Percentiles rank a stretch among this genome's conserved stretches.
Conservation (phyloP, 2,113 vertebrate species). For the Ellobius talpinus region DNA sequence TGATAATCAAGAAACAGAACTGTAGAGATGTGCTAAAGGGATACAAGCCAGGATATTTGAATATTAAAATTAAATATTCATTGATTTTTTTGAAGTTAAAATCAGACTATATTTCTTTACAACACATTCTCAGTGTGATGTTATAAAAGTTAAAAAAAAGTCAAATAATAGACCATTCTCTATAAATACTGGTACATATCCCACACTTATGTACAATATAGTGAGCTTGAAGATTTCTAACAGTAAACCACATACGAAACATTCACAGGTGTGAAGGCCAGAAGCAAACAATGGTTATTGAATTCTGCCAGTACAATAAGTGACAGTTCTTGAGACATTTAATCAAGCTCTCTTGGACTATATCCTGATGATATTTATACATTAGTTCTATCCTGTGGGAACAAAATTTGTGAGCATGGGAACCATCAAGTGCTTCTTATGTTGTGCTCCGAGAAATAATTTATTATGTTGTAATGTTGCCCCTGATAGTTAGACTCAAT, state of each 20-base stretch:
- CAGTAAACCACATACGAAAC: background rate
- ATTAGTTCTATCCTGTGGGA: background rate
- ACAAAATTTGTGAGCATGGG: background rate
- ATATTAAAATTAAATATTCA: background rate
- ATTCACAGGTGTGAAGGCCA: background rate
- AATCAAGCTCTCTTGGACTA: background rate
- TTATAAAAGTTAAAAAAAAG: background rate
- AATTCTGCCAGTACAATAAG: background rate
- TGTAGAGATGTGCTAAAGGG: background rate
- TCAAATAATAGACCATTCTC: background rate
- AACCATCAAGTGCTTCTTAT: background rate
- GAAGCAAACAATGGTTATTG: background rate
- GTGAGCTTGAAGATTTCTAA: background rate
- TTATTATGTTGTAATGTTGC: background rate
- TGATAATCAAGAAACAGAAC: background rate
- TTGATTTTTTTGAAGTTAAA: background rate
- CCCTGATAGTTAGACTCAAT: background rate
- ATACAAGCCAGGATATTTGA: background rate
- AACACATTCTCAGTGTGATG: background rate
- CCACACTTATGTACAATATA: background rate
- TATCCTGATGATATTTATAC: background rate
- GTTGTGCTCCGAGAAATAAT: conserved; percentile 5
- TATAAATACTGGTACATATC: background rate
- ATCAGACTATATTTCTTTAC: background rate
- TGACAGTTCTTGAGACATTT: background rate